These are phyloP conservation scores for Dallia pectoralis DNA, from an alignment of 2,797 vertebrate genomes.

Conservation along the genomic window DNA sequence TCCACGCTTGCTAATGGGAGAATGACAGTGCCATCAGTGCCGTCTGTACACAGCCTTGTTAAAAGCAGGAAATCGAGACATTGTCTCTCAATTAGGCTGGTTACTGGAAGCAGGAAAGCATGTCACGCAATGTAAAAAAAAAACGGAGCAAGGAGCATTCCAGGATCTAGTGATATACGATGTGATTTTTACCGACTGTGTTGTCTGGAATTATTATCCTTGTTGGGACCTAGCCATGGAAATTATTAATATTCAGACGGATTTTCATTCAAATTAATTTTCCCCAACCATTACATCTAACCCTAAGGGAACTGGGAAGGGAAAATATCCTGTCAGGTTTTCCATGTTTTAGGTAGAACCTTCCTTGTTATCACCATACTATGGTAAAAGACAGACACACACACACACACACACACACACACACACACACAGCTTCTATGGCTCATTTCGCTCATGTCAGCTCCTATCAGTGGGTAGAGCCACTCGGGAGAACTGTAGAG, in stretches of 20 bases:
- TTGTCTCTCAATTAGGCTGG: background rate
- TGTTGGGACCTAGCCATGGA: too few relatives aligned
- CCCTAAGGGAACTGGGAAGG: too few relatives aligned
- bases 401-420: background rate
- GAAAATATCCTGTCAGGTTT: too few relatives aligned
- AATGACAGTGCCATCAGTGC: background rate
- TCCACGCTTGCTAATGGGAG: background rate
- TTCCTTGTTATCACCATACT: too few relatives aligned
- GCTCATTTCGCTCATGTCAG: conserved; percentile 4
- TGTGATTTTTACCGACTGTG: too few relatives aligned
- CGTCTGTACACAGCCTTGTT: background rate
- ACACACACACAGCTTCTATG: background rate
- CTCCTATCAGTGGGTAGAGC: conserved; percentile 4
- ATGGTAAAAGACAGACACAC: background rate
- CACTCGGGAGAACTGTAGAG: background rate
- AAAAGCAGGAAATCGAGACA: background rate
- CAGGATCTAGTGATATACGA: background rate
- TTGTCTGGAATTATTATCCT: too few relatives aligned
- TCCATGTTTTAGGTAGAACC: too few relatives aligned
- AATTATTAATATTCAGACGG: too few relatives aligned
- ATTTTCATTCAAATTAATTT: too few relatives aligned
- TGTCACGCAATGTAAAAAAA: background rate
- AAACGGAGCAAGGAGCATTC: background rate
- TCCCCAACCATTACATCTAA: too few relatives aligned
- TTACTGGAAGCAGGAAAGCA: background rate